Conservation (phyloP, 2,888 invertebrate species). For the Hemistola chrysoprasaria region DNA sequence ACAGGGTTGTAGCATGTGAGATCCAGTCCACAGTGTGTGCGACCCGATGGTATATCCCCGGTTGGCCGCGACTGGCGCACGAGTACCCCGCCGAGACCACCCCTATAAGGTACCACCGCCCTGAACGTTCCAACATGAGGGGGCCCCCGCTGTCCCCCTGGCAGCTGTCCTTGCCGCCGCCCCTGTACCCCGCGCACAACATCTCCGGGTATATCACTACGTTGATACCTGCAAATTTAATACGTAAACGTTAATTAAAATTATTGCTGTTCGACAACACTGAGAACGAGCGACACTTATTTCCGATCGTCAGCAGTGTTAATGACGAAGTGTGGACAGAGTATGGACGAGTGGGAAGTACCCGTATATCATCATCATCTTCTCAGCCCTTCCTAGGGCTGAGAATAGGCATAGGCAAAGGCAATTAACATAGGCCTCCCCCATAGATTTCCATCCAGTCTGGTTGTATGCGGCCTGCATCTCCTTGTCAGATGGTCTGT, state of each 20-base stretch:
- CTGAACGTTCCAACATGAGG: slow-evolving; percentile 92
- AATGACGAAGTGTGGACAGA: too few species aligned
- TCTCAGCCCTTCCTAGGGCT: too few species aligned
- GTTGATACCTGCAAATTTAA: slow-evolving; percentile 88
- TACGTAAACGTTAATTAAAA: slow-evolving; percentile 17
- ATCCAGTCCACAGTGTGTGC: slow-evolving; percentile 98
- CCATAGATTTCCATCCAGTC: too few species aligned
- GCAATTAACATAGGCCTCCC: too few species aligned
- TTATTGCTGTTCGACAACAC: too few species aligned
- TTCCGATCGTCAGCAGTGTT: too few species aligned
- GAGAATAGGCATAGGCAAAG: too few species aligned
- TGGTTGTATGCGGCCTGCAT: too few species aligned
- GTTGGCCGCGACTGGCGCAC: slow-evolving; percentile 95
- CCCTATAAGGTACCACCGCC: slow-evolving; percentile 94
- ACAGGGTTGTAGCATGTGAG: slow-evolving; percentile 80
- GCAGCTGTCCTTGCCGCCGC: slow-evolving; percentile 91
- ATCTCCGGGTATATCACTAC: slow-evolving; percentile 97
- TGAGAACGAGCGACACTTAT: too few species aligned
- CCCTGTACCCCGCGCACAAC: slow-evolving; percentile 96
- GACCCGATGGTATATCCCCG: slow-evolving; percentile 96
- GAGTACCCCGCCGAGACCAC: slow-evolving; percentile 97
- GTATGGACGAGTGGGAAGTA: too few species aligned
- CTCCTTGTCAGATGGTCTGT: too few species aligned
- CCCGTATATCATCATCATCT: too few species aligned
- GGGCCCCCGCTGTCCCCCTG: slow-evolving; percentile 95